Percentiles rank a stretch among this genome's conserved stretches.
Evolutionary conservation across 2,113 vertebrate genomes (phyloP).

Genomic region (Aleadryas rufinucha): DNA sequence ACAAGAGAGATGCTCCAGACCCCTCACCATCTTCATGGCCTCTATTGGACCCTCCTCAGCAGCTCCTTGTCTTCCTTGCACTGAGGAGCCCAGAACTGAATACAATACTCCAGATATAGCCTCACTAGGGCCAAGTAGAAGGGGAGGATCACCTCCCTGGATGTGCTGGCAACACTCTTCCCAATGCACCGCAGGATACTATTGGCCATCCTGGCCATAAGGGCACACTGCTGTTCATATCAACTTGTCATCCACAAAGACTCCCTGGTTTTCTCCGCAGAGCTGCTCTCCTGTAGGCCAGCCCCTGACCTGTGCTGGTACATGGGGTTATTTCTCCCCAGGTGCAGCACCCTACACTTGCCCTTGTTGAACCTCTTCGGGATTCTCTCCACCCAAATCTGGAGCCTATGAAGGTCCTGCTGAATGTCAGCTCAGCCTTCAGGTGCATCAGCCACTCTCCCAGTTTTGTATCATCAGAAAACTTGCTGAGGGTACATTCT

Average conservation of each 20-base stretch:
- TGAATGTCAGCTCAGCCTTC: background rate
- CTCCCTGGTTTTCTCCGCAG: background rate
- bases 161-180: background rate
- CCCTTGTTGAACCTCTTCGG: background rate
- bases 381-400: background rate
- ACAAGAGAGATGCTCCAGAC: too few species aligned
- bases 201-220: too few species aligned
- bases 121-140: background rate
- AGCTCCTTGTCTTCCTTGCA: background rate
- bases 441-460: background rate
- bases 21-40: background rate
- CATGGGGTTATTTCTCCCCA: background rate
- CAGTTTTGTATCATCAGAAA: background rate
- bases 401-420: background rate
- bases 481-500: background rate
- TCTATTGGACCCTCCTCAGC: background rate
- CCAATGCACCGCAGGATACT: rapidly evolving
- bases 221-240: background rate
- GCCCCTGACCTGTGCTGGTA: too few species aligned
- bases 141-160: background rate
- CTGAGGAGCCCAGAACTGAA: background rate
- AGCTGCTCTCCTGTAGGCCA: background rate
- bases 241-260: background rate
- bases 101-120: too few species aligned
- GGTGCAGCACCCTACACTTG: background rate